Percentiles rank a stretch among this genome's conserved stretches.
phyloP scores from a whole-genome alignment of 2,888 invertebrate genomes.

The Disparrhopalites patrizii region DNA sequence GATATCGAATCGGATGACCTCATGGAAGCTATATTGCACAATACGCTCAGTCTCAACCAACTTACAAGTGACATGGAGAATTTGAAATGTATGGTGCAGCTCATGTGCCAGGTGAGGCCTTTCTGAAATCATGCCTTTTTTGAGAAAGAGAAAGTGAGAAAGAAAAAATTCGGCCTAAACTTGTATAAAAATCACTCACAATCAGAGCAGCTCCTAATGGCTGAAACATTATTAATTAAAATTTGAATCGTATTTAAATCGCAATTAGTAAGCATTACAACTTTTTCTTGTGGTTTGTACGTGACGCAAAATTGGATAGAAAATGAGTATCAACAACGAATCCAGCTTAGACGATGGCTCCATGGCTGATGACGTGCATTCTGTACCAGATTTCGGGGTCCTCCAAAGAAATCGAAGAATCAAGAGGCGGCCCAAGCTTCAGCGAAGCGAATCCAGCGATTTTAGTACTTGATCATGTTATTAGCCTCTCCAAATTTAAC shows the following conservation, averaged over 20 bases:
- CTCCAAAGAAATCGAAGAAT: not conserved
- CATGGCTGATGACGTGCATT: not conserved
- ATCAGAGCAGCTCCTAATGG: too few relatives aligned
- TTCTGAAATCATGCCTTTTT: too few relatives aligned
- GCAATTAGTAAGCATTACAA: not conserved
- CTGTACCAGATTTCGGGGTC: not conserved
- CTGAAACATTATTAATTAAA: too few relatives aligned
- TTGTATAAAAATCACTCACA: too few relatives aligned
- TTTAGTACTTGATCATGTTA: not conserved
- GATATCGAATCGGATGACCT: constrained; percentile 6
- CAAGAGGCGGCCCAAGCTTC: not conserved
- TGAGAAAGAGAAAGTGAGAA: too few relatives aligned
- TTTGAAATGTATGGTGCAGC: not conserved
- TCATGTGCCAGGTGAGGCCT: constrained; percentile 3
- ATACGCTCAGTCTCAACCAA: not conserved
- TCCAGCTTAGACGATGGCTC: not conserved
- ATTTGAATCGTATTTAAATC: not conserved
- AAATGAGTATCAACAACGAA: not conserved
- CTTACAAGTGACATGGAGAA: constrained; percentile 3
- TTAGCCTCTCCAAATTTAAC: too few relatives aligned
- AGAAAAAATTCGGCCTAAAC: too few relatives aligned
- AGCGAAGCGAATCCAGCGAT: not conserved
- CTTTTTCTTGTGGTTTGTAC: too few relatives aligned
- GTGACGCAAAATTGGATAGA: too few relatives aligned
- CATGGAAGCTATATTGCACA: constrained; percentile 12